Evolutionary conservation across 2,888 invertebrate species (phyloP).

Genomic region (Chloroclysta siterata): DNA sequence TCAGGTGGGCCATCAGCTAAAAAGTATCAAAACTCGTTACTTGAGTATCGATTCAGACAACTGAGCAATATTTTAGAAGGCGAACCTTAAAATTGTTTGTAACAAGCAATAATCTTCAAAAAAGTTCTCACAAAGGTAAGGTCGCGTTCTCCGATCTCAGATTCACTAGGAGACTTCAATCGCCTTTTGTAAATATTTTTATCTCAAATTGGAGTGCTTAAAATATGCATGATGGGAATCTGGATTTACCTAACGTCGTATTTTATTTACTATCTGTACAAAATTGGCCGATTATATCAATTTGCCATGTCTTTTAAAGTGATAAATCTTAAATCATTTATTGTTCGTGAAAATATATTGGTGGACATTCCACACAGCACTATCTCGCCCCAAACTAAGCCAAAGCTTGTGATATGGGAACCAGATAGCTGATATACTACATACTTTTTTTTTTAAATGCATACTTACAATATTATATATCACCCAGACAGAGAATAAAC

Average conservation of each 20-base stretch:
- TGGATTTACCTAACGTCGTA: slow-evolving; percentile 14
- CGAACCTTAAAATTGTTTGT: slow-evolving; percentile 11
- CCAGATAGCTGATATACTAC: too few species aligned
- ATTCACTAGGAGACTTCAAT: slow-evolving; percentile 3
- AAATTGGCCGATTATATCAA: too few species aligned
- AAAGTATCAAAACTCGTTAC: not conserved
- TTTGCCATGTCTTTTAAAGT: too few species aligned
- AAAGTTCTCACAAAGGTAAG: slow-evolving; percentile 4
- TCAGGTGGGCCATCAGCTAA: too few species aligned
- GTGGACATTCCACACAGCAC: too few species aligned
- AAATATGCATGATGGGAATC: slow-evolving; percentile 37
- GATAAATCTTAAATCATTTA: too few species aligned
- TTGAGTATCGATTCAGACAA: not conserved
- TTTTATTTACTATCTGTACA: not conserved
- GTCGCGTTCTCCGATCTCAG: not conserved
- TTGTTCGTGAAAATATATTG: too few species aligned
- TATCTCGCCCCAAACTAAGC: too few species aligned
- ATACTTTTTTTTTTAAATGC: too few species aligned
- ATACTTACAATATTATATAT: too few species aligned
- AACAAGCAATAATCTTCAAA: not conserved
- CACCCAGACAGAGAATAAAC: too few species aligned
- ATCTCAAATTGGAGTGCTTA: slow-evolving; percentile 31
- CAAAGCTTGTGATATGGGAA: too few species aligned
- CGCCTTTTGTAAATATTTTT: slow-evolving; percentile 55
- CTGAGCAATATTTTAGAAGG: not conserved